Conservation (phyloP, 2,888 invertebrate species). For the Lottia scabra region DNA sequence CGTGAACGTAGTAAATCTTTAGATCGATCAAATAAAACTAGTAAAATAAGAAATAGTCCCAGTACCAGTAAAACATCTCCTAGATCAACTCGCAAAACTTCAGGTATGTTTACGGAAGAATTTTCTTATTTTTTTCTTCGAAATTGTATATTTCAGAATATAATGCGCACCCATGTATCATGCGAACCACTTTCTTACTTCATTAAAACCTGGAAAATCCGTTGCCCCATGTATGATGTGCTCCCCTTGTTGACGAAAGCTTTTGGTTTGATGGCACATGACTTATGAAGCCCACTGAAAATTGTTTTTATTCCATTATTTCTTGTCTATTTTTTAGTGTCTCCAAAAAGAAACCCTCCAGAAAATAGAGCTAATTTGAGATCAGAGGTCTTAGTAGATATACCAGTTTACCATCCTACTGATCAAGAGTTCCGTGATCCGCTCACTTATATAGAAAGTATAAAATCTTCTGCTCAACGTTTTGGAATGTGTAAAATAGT, state of each 20-base stretch:
- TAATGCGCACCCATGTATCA: too few species aligned
- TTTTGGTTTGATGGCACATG: too few species aligned
- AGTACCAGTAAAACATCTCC: slow-evolving; percentile 5
- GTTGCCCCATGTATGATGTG: too few species aligned
- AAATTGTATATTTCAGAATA: too few species aligned
- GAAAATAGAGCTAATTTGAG: slow-evolving; percentile 26
- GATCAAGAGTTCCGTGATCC: slow-evolving; percentile 90
- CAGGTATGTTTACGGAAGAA: slow-evolving; percentile 18
- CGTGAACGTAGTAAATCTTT: slow-evolving; percentile 1
- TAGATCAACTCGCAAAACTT: slow-evolving; percentile 9
- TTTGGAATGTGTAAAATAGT: slow-evolving; percentile 90
- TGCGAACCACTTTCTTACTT: too few species aligned
- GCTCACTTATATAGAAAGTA: slow-evolving; percentile 84
- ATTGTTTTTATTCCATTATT: too few species aligned
- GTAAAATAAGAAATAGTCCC: slow-evolving; percentile 2
- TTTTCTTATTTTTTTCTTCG: too few species aligned
- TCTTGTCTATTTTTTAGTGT: too few species aligned
- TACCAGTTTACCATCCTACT: slow-evolving; percentile 81
- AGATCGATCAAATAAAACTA: not conserved
- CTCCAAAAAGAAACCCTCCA: slow-evolving; percentile 23
- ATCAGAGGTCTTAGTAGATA: slow-evolving; percentile 19
- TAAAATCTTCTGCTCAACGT: slow-evolving; percentile 80
- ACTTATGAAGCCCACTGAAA: too few species aligned
- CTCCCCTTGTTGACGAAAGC: too few species aligned
- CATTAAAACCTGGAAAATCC: too few species aligned